Evolutionary conservation across 2,797 vertebrate genomes (phyloP).

Genomic region (Pagetopsis macropterus): DNA sequence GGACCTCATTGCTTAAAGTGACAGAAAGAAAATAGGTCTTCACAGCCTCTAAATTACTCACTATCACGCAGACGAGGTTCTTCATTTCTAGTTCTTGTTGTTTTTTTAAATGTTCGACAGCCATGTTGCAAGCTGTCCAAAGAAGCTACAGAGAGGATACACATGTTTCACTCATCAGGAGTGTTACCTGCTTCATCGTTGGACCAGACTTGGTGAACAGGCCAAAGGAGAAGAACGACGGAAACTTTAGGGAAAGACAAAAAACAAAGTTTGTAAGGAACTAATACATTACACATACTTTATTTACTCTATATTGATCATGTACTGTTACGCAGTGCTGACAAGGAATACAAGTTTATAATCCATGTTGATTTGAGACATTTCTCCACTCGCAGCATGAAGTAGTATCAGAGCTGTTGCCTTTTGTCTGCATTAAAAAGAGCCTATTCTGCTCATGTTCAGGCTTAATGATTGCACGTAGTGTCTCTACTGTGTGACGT

Average conservation of each 20-base stretch:
- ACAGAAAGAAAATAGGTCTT: not conserved
- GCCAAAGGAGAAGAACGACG: constrained; percentile 88
- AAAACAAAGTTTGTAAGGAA: not conserved
- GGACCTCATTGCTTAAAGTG: not conserved
- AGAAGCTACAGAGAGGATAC: not conserved
- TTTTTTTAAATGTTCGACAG: not conserved
- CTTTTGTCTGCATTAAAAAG: not conserved
- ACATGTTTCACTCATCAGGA: not conserved
- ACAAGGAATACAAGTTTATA: not conserved
- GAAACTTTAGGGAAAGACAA: constrained; percentile 79
- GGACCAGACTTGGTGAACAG: constrained; percentile 87
- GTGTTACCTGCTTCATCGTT: constrained; percentile 87
- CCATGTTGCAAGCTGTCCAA: not conserved
- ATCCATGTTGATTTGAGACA: constrained; percentile 1
- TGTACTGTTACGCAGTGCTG: not conserved
- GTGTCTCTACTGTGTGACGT: too few species aligned
- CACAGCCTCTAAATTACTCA: not conserved
- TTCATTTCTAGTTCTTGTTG: not conserved
- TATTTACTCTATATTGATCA: too few species aligned
- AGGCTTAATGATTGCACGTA: too few species aligned
- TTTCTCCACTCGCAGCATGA: not conserved
- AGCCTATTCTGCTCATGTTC: too few species aligned
- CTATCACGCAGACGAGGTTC: not conserved
- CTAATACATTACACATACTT: not conserved
- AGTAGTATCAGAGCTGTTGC: constrained; percentile 4